Percentiles rank a stretch among this genome's conserved stretches.
Evolutionary conservation across 2,113 vertebrate genomes (phyloP).

Genomic region (Oreamnos americanus): DNA sequence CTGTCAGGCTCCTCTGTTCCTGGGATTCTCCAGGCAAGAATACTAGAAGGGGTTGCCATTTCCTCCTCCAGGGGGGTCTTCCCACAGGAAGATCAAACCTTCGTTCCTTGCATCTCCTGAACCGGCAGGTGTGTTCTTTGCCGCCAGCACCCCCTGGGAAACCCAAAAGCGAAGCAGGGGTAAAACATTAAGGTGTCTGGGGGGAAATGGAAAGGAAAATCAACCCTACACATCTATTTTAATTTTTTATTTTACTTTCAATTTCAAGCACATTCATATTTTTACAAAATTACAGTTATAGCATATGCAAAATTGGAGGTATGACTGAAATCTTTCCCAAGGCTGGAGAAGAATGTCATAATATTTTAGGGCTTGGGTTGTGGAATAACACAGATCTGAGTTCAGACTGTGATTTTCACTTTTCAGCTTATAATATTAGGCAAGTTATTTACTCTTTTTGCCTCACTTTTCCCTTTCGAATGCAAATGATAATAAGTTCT

Average conservation of each 20-base stretch:
- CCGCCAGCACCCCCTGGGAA: not conserved
- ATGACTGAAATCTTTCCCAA: not conserved
- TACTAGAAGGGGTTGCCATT: not conserved
- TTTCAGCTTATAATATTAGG: not conserved
- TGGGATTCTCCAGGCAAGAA: not conserved
- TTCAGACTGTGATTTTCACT: not conserved
- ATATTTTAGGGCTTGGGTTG: not conserved
- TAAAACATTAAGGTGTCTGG: not conserved
- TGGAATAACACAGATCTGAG: not conserved
- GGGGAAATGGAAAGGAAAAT: not conserved
- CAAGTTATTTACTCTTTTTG: not conserved
- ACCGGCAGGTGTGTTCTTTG: rapidly evolving
- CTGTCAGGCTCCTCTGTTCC: not conserved
- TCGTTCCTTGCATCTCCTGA: not conserved
- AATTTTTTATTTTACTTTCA: not conserved
- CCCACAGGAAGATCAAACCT: not conserved
- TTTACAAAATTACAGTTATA: not conserved
- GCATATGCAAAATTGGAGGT: not conserved
- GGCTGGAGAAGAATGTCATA: not conserved
- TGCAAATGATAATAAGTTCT: not conserved
- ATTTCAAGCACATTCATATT: not conserved
- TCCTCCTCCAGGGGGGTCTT: not conserved
- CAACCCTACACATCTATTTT: not conserved
- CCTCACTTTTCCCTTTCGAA: not conserved
- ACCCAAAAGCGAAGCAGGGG: not conserved